Evolutionary conservation across 2,888 invertebrate species (phyloP), one percentile per base, ranked within the genome.

Genomic region (Anoplius nigerrimus): DNA sequence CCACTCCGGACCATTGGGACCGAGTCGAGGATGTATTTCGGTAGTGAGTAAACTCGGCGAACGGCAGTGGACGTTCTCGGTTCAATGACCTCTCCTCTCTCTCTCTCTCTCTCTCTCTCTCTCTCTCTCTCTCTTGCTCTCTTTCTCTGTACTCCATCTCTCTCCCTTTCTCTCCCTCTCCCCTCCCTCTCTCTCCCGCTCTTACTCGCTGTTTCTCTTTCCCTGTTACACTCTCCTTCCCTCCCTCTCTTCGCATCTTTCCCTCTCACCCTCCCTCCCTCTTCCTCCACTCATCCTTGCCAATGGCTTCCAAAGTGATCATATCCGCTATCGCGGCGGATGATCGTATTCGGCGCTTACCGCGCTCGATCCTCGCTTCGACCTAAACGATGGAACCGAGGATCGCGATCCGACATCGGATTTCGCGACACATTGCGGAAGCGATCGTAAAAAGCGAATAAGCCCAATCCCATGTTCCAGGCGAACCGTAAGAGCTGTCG

Each of bases 1-100:
- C 75, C 76, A 74, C 72, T 76, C 68, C 74, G 79, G 75, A 82
- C 74, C 74, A 78, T 75, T 71, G 74, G 67, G 72, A 66, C 72
- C 74, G 72, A 62, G 69, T 66, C 71, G 66, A 81, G 73, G 74
- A 80, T 79, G 79, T 81, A 83, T 83, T 84, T 84, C 81, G 84
- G 82, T 84, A 85, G 82, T 81, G 75, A 73, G 77, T 82, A 80
- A 80, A 79, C 78, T 77, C 76, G 76, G 75, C 78, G 80, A 84
- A 82, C 80, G 79, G 77, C 81, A 78, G 76, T 76, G 76, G 79
- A 81, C 77, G 75, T 79, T 71, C 74, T 71, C 76, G 76, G 84
- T 83, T 85, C 83, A 77, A 72, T 79, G 84, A 86, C 82, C 83
- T 69, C 72, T 72, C 68, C 73, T 67, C 53, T 69, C 67, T 70